Conservation (phyloP, 2,888 invertebrate species). For the Agrotis ipsilon region DNA sequence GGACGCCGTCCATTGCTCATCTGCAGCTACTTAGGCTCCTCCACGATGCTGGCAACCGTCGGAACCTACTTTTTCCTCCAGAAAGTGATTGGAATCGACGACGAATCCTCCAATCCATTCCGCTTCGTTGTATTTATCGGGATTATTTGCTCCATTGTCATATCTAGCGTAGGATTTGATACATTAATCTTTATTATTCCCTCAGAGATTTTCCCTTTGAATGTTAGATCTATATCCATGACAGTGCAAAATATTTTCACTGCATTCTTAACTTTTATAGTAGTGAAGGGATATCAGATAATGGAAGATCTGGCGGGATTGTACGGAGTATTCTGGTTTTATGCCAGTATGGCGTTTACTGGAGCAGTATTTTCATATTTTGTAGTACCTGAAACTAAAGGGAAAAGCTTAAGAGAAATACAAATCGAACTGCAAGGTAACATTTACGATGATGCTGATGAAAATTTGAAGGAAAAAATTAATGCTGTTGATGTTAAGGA, state of each 20-base stretch:
- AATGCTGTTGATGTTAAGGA: constrained; percentile 44
- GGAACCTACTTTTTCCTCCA: constrained; percentile 84
- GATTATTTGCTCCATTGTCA: constrained; percentile 77
- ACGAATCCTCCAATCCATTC: constrained; percentile 70
- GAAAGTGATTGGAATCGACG: constrained; percentile 72
- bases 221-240: constrained; percentile 90
- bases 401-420: constrained; percentile 86
- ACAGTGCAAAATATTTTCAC: constrained; percentile 86
- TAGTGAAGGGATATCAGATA: constrained; percentile 88
- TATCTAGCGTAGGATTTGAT: constrained; percentile 85
- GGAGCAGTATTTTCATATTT: constrained; percentile 87
- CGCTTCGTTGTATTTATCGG: constrained; percentile 83
- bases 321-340: constrained; percentile 89
- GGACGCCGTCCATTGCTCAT: constrained; percentile 89
- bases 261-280: constrained; percentile 86
- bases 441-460: constrained; percentile 67
- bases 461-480: constrained; percentile 54
- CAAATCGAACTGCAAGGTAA: constrained; percentile 82
- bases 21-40: constrained; percentile 80
- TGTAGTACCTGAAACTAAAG: constrained; percentile 91
- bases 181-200: constrained; percentile 88
- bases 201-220: constrained; percentile 91
- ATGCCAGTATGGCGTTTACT: constrained; percentile 82
- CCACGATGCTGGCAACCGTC: constrained; percentile 70
- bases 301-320: constrained; percentile 86